Evolutionary conservation across 1,140 invertebrate species (phyloP), one percentile per base, ranked within the genome.

Genomic region (Coptotermes formosanus): DNA sequence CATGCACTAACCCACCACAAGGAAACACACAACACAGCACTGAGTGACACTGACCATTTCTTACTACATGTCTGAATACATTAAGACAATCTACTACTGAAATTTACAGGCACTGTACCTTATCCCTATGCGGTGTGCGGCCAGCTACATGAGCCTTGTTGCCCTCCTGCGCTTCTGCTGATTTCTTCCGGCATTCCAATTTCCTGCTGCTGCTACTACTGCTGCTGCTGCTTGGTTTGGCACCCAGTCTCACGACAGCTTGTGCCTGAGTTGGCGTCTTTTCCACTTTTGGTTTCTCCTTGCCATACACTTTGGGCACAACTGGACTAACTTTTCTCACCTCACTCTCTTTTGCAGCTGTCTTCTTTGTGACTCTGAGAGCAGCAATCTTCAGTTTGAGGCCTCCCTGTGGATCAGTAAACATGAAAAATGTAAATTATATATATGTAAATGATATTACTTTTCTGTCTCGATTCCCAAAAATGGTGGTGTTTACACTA

Each of bases 331-430:
- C 11, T 84, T 84, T 84, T 32, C 52, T 84, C 45, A 84, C 83
- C 7, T 84, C 83, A 52, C 12, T 12, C 19, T 84, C 83, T 32
- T 52, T 84, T 19, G 83, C 23, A 52, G 83, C 44, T 45, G 44
- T 45, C 30, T 86, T 86, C 87, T 88, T 88, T n/a, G 87, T 82
- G 30, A 87, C 86, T 81, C 87, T 89, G 52, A 88, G 82, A 44
- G 88, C 88, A 52, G 88, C 87, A 69, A 89, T 87, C 87, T 89
- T 89, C 48, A 89, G 59, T 86, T 88, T 88, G 11, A 89, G 85
- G 19, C 88, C 88, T 84, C 88, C 88, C 88, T 89, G 82, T 85
- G 87, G 87, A 82, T 55, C 52, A 55, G 52, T 55, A 55, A 55
- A 55, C 52, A 55, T 19, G 19, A 55, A 55, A 1, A 19, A 48